phyloP scores from a whole-genome alignment of 2,888 invertebrate genomes.

The Drosophila bunnanda region DNA sequence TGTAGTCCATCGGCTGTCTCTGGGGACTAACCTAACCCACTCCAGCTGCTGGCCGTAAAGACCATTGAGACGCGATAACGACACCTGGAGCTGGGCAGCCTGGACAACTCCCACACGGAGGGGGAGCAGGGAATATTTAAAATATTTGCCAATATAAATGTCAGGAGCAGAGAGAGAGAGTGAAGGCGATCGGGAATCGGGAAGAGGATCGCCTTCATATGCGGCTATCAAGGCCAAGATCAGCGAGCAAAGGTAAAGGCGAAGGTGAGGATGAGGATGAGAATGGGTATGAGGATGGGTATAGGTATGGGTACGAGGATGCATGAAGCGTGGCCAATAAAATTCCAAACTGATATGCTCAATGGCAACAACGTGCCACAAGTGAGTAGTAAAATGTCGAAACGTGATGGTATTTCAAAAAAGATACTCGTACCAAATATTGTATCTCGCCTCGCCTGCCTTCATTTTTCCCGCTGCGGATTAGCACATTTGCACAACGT shows the following conservation, averaged over 20 bases:
- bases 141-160: conserved; percentile 81
- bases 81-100: conserved; percentile 39
- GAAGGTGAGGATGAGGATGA: conserved; percentile 10
- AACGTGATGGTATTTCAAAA: conserved; percentile 79
- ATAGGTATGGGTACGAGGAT: conserved; percentile 35
- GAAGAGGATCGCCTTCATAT: conserved; percentile 62
- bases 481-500: conserved; percentile 65
- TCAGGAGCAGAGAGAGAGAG: conserved; percentile 53
- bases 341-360: conserved; percentile 77
- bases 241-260: conserved; percentile 62
- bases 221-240: conserved; percentile 80
- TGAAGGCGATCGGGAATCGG: background rate
- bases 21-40: background rate
- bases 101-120: conserved; percentile 33
- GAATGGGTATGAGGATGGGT: background rate
- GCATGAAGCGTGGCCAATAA: conserved; percentile 80
- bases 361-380: conserved; percentile 79
- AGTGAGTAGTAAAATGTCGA: conserved; percentile 80
- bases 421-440: conserved; percentile 50
- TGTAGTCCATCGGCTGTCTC: background rate
- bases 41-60: conserved; percentile 40
- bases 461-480: conserved; percentile 18
- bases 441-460: conserved; percentile 27
- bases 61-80: conserved; percentile 49
- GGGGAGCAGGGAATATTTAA: conserved; percentile 60